Percentiles rank a stretch among this genome's conserved stretches.
phyloP scores from a whole-genome alignment of 2,888 invertebrate genomes.

The Ophion costatus region DNA sequence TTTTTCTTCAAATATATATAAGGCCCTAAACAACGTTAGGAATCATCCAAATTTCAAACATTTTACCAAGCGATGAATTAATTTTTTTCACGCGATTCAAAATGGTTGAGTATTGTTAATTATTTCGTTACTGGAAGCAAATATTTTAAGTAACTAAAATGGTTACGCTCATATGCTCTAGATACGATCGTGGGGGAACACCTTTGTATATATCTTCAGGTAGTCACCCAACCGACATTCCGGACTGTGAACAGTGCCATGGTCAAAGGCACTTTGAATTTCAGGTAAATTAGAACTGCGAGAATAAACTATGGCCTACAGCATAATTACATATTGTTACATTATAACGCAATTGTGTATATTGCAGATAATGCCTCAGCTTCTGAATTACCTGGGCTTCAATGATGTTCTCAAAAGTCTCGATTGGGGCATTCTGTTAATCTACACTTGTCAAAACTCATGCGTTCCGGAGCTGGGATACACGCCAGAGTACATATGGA shows the following conservation, averaged over 20 bases:
- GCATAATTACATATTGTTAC: constrained; percentile 72
- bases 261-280: constrained; percentile 94
- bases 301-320: background rate
- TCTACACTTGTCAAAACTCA: constrained; percentile 94
- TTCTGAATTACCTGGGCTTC: constrained; percentile 89
- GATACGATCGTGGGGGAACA: constrained; percentile 91
- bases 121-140: background rate
- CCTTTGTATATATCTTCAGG: constrained; percentile 93
- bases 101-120: background rate
- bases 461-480: constrained; percentile 89
- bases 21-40: no score
- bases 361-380: constrained; percentile 92
- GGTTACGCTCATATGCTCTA: constrained; percentile 40
- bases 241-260: constrained; percentile 90
- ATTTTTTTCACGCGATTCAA: no score
- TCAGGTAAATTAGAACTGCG: constrained; percentile 85
- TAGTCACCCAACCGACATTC: constrained; percentile 85
- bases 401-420: constrained; percentile 87
- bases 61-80: no score
- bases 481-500: constrained; percentile 91
- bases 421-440: constrained; percentile 95
- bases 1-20: no score
- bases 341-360: constrained; percentile 47
- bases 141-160: background rate
- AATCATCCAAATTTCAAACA: no score